These are phyloP conservation scores for Patella vulgata DNA, from an alignment of 1,140 invertebrate genomes.

Conservation along the genomic window DNA sequence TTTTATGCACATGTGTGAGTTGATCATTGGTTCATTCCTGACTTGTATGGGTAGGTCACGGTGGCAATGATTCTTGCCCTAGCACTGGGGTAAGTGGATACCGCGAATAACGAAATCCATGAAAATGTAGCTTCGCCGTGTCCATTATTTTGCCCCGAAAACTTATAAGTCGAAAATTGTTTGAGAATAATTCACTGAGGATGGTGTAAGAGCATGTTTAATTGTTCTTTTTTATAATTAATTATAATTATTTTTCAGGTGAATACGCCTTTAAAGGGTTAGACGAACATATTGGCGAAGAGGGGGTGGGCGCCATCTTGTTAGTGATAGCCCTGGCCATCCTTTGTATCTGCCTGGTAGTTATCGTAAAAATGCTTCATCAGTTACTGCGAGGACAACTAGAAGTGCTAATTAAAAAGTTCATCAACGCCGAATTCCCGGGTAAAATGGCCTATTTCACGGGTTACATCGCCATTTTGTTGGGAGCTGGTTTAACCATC, in stretches of 20 bases:
- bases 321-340: constrained; percentile 69
- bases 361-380: constrained; percentile 72
- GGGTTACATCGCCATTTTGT: constrained; percentile 72
- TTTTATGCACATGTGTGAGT: too few species aligned
- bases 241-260: constrained; percentile 49
- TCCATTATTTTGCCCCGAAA: too few species aligned
- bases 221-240: too few species aligned
- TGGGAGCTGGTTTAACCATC: constrained; percentile 72
- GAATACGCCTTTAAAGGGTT: constrained; percentile 39
- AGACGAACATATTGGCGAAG: constrained; percentile 53
- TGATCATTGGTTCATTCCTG: too few species aligned
- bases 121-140: too few species aligned
- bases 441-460: constrained; percentile 66
- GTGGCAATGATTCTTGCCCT: too few species aligned
- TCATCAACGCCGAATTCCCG: constrained; percentile 71
- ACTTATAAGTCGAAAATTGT: too few species aligned
- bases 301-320: constrained; percentile 67
- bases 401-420: constrained; percentile 68
- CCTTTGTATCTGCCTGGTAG: constrained; percentile 71
- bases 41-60: too few species aligned
- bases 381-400: constrained; percentile 69
- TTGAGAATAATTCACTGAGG: too few species aligned
- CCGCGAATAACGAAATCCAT: too few species aligned
- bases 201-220: too few species aligned
- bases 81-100: too few species aligned